phyloP scores from a whole-genome alignment of 2,888 invertebrate species.

The Luperina testacea region DNA sequence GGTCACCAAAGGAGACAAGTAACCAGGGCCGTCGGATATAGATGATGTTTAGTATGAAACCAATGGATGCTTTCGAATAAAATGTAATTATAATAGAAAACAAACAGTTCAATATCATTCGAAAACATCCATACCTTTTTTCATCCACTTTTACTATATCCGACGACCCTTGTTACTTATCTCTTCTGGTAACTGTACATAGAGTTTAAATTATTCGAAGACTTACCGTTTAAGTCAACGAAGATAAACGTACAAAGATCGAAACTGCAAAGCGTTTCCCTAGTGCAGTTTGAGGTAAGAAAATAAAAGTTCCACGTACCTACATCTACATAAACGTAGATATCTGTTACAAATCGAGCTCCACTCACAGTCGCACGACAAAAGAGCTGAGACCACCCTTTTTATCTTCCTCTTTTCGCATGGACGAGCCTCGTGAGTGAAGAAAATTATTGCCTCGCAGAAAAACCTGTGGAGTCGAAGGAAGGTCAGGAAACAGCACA shows the following conservation, averaged over 20 bases:
- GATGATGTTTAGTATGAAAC: too few relatives aligned
- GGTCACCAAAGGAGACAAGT: too few relatives aligned
- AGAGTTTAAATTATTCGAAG: conserved; percentile 31
- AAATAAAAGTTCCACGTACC: conserved; percentile 54
- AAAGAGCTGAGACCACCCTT: conserved; percentile 83
- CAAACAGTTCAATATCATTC: too few relatives aligned
- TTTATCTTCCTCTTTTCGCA: conserved; percentile 85
- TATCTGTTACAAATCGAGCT: conserved; percentile 68
- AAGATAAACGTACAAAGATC: conserved; percentile 61
- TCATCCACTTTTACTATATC: too few relatives aligned
- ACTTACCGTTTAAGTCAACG: conserved; percentile 54
- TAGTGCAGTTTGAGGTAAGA: conserved; percentile 37
- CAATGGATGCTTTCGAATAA: too few relatives aligned
- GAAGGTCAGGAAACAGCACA: conserved; percentile 79
- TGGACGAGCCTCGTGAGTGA: conserved; percentile 79
- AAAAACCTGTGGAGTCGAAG: conserved; percentile 78
- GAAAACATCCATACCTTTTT: too few relatives aligned
- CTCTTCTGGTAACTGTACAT: too few relatives aligned
- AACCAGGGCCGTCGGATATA: too few relatives aligned
- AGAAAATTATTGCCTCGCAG: conserved; percentile 83
- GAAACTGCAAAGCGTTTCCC: conserved; percentile 46
- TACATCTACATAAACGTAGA: conserved; percentile 60
- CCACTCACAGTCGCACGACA: conserved; percentile 73
- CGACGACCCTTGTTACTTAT: too few relatives aligned
- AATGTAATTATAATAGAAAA: too few relatives aligned